Base-by-base conservation (phyloP, 1,140 invertebrate genomes). In the Drosophila busckii region DNA sequence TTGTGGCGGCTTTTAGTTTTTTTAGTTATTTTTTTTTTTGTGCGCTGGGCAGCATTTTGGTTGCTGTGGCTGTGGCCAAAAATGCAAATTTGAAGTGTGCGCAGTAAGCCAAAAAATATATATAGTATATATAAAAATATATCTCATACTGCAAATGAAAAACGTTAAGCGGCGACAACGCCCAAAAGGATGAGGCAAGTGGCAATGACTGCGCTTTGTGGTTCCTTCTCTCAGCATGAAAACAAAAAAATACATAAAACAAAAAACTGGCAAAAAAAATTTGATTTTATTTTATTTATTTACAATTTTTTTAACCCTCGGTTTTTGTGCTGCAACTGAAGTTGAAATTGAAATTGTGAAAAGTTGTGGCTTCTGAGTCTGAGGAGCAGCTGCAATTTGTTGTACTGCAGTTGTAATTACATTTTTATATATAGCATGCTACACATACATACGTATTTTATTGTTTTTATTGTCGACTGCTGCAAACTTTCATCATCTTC, bases 11-110 rank as follows among this genome's bases (percentile, higher is more conserved):
- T n/a, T n/a, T n/a, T n/a, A n/a, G n/a, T 34, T 34, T 34, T 19
- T 35, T 3, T 9, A n/a, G 15, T 20, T 22, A n/a, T 25, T 28
- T 15, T 19, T 10, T 17, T 12, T 44, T 9, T 22, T 34, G 49
- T 41, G 55, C 17, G 6, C 13, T 13, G 12, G 54, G n/a, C 10
- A 37, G 41, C 31, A 17, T 32, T 50, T 17, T 59, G 49, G 38
- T 40, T 38, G 29, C 16, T 16, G 31, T 44, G 50, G 40, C 35
- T 68, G 68, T 53, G 68, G 46, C 64, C 73, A 80, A 80, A n/a
- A n/a, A 78, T 76, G 70, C 71, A 76, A 78, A 76, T 76, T 76
- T n/a, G 66, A 78, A 76, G 70, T 70, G 71, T 31, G 71, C 71
- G 61, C 71, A 76, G 70, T 78, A 76, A 76, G 78, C 70, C 70